phyloP scores from a whole-genome alignment of 2,113 vertebrate species.

The Centropus unirufus region DNA sequence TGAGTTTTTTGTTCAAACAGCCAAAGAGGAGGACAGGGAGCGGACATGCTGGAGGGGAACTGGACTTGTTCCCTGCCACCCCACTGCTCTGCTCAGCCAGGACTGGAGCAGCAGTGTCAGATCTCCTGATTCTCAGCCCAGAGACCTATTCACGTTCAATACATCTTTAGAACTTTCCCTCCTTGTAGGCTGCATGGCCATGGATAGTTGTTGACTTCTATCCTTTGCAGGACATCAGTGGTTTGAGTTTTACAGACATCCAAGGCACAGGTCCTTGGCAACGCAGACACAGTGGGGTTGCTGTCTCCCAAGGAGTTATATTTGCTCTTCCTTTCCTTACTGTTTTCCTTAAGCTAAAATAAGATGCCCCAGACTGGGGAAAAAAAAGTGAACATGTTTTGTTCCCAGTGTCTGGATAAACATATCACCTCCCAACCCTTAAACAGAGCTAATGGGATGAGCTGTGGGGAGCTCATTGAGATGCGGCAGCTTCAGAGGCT shows the following conservation, averaged over 20 bases:
- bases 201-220: neutral
- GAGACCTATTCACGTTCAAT: neutral
- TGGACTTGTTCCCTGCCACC: neutral
- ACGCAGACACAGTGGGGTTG: neutral
- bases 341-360: slow-evolving; percentile 55
- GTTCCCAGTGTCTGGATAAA: slow-evolving; percentile 36
- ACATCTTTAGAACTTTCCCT: neutral
- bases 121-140: neutral
- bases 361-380: neutral
- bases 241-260: neutral
- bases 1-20: neutral
- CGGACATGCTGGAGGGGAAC: neutral
- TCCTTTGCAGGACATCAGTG: accelerated
- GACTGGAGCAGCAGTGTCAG: neutral
- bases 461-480: neutral
- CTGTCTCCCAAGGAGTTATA: slow-evolving; percentile 33
- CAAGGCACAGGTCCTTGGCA: neutral
- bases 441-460: slow-evolving; percentile 24
- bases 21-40: neutral
- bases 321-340: slow-evolving; percentile 19
- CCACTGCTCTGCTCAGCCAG: neutral
- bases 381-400: neutral
- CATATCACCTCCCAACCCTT: neutral
- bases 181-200: neutral
- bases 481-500: neutral